phyloP scores from a whole-genome alignment of 2,888 invertebrate genomes.

The Parnassius orleans region DNA sequence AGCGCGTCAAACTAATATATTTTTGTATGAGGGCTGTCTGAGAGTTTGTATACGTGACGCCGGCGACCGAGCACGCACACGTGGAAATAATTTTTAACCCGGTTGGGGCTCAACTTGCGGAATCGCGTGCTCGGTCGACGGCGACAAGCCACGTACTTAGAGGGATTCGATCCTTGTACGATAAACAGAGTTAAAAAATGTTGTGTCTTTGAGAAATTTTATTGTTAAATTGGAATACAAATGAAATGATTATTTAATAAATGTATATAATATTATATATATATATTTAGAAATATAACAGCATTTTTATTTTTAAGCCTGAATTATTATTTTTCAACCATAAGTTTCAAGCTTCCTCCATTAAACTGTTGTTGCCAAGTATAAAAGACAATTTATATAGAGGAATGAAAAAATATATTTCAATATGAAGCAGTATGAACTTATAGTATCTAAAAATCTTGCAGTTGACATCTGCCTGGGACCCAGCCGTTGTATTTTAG shows the following conservation, averaged over 20 bases:
- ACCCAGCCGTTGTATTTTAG: too few species aligned
- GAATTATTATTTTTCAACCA: too few species aligned
- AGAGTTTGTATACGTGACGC: slow-evolving; percentile 27
- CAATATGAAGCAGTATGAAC: too few species aligned
- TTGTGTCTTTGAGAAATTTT: slow-evolving; percentile 81
- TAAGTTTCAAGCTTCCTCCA: too few species aligned
- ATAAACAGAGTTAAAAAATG: slow-evolving; percentile 74
- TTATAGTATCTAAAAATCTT: too few species aligned
- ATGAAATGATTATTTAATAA: slow-evolving; percentile 80
- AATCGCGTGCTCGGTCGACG: slow-evolving; percentile 33
- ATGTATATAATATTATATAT: slow-evolving; percentile 76
- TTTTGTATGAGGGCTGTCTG: slow-evolving; percentile 51
- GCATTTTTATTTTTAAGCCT: slow-evolving; percentile 46
- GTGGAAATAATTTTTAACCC: too few species aligned
- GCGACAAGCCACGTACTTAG: slow-evolving; percentile 31
- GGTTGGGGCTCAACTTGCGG: background rate
- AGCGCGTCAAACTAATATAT: slow-evolving; percentile 40
- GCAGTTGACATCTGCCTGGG: too few species aligned
- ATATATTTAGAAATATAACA: slow-evolving; percentile 77
- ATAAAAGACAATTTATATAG: too few species aligned
- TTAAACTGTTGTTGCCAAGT: too few species aligned
- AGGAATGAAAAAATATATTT: too few species aligned
- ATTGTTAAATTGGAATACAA: slow-evolving; percentile 81
- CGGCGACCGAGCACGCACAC: slow-evolving; percentile 23
- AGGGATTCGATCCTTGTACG: slow-evolving; percentile 68